phyloP scores from a whole-genome alignment of 2,888 invertebrate species.

The Cyaniris semiargus region DNA sequence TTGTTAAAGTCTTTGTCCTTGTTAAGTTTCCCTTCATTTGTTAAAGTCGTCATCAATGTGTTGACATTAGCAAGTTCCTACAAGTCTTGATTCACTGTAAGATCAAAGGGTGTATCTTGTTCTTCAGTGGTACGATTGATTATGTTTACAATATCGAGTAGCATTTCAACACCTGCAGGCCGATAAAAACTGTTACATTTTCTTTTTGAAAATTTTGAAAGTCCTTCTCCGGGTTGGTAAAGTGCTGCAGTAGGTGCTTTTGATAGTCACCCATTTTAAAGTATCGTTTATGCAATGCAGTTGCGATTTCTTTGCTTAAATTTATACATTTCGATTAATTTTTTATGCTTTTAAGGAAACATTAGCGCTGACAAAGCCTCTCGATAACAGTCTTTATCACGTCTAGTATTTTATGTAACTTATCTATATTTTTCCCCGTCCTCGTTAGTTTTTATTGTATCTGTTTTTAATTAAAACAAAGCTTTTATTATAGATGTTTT shows the following conservation, averaged over 20 bases:
- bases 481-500: background rate
- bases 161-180: background rate
- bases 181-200: background rate
- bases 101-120: no score
- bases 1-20: no score
- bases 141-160: background rate
- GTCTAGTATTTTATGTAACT: background rate
- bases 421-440: background rate
- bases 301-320: no score
- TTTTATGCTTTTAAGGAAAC: background rate
- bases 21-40: background rate
- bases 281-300: background rate
- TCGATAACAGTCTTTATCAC: background rate
- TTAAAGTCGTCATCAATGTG: background rate
- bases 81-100: no score
- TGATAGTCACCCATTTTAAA: background rate
- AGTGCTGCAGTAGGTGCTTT: background rate
- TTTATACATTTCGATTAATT: background rate
- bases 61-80: background rate
- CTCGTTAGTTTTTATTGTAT: background rate
- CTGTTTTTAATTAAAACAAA: background rate
- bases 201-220: background rate
- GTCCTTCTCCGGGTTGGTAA: background rate
- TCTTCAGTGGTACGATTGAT: background rate
- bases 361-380: background rate